Base-by-base conservation (phyloP, 2,113 vertebrate genomes). In the Verasper variegatus region DNA sequence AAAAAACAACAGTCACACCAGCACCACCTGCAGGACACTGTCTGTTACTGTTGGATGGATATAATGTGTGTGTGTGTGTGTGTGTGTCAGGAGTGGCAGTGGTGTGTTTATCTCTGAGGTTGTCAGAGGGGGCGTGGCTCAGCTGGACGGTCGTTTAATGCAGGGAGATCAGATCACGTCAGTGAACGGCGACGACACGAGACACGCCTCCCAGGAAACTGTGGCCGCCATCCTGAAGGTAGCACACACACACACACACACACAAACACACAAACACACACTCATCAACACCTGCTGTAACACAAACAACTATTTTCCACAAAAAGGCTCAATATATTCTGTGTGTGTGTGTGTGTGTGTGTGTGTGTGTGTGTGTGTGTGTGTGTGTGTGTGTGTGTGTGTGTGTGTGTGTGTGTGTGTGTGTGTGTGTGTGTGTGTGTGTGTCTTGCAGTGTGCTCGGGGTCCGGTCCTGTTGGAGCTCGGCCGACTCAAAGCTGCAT, bases 61-160 rank as follows among this genome's bases (percentile, higher is more conserved):
- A 5, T 7, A 51, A 10, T 27, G 27, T 27, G 27, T 27, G 27
- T 27, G 27, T 27, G 27, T 71, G 31, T 73, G 64, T 70, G 56
- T 74, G 60, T 65, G 66, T 54, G 4, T 68, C 21, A 95, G 94
- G 81, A 94, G 92, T 9, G 94, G 94, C 21, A 96, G 93, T 0
- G 97, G 98, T 57, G 97, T 98, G 74, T 99, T 98, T 86, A 96
- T 99, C 92, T 99, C 98, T 0, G 97, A 99, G 86, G 93, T 99
- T 86, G 97, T 99, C 90, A 96, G 95, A 94, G 97, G 97, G 17
- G 97, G 98, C 63, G 97, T 96, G 0, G 97, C 97, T 51, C 96
- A 98, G 86, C 91, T 97, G 63, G 97, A 99, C 54, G 96, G 97
- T n/a, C 95, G 97, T 71, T 91, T 99, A 87, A 99, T 97, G 95